These are phyloP conservation scores for Anas acuta DNA, from an alignment of 2,797 vertebrate genomes.

Conservation along the genomic window DNA sequence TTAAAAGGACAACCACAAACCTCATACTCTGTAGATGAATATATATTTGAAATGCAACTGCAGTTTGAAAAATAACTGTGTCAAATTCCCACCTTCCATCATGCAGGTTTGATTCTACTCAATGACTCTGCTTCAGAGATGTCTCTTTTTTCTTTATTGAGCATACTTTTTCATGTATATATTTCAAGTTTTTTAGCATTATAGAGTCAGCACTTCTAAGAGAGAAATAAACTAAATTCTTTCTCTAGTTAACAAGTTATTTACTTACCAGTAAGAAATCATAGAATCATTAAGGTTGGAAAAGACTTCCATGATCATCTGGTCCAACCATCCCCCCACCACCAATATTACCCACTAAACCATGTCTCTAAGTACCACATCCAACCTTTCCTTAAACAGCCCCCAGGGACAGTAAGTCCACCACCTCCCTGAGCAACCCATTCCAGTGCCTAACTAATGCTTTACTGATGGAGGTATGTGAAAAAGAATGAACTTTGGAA, in stretches of 20 bases:
- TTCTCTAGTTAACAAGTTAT: not conserved
- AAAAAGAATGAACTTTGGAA: not conserved
- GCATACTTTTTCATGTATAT: not conserved
- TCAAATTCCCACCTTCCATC: not conserved
- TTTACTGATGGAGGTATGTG: not conserved
- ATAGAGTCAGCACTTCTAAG: not conserved
- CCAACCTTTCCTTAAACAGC: no score
- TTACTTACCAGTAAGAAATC: not conserved
- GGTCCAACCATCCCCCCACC: no score
- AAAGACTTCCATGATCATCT: no score
- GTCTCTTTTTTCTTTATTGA: not conserved
- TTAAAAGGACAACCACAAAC: not conserved
- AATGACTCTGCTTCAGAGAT: not conserved
- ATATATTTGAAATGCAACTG: not conserved
- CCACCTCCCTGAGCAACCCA: no score
- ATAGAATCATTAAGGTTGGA: no score
- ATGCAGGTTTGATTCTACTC: not conserved
- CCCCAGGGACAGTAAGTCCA: no score
- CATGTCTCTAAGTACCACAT: no score
- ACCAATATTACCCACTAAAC: no score
- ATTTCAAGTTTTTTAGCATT: not conserved
- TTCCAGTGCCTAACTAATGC: not conserved
- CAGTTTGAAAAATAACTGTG: rapidly evolving
- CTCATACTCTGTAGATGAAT: not conserved
- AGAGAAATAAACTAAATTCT: not conserved